Percentiles rank a stretch among this genome's conserved stretches.
Conservation (phyloP, 2,113 vertebrate species). For the Strix uralensis region DNA sequence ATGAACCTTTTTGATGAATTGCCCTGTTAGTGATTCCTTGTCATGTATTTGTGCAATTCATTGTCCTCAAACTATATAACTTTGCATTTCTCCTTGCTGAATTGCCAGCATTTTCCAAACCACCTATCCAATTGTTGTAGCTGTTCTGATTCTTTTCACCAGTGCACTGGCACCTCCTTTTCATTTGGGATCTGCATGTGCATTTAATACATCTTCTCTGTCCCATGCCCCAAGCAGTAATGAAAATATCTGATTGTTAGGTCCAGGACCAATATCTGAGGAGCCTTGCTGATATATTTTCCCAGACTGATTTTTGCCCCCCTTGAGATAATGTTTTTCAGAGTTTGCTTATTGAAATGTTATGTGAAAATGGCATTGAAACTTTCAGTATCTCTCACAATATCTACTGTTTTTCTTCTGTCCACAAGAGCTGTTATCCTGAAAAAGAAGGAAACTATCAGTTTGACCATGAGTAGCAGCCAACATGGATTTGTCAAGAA, state of each 20-base stretch:
- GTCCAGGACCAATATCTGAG: neutral
- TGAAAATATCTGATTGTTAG: neutral
- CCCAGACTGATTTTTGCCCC: neutral
- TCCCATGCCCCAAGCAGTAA: neutral
- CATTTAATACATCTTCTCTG: neutral
- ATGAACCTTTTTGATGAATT: neutral
- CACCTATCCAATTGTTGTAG: neutral
- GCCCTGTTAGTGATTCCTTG: neutral
- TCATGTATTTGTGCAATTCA: neutral
- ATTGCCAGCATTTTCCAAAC: neutral
- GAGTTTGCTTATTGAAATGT: neutral
- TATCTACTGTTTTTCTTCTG: neutral
- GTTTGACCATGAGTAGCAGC: neutral
- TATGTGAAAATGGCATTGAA: neutral
- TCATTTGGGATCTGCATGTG: neutral
- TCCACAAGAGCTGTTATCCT: neutral
- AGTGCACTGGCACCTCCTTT: neutral
- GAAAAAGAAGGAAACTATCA: neutral
- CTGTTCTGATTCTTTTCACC: neutral
- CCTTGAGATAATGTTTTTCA: neutral
- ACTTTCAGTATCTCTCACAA: fast-evolving
- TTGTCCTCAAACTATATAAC: neutral
- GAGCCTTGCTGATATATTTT: neutral
- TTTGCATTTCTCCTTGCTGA: neutral
- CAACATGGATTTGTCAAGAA: neutral